Percentiles rank a stretch among this genome's conserved stretches.
phyloP scores from a whole-genome alignment of 1,140 invertebrate species.

The Drosophila suzukii region DNA sequence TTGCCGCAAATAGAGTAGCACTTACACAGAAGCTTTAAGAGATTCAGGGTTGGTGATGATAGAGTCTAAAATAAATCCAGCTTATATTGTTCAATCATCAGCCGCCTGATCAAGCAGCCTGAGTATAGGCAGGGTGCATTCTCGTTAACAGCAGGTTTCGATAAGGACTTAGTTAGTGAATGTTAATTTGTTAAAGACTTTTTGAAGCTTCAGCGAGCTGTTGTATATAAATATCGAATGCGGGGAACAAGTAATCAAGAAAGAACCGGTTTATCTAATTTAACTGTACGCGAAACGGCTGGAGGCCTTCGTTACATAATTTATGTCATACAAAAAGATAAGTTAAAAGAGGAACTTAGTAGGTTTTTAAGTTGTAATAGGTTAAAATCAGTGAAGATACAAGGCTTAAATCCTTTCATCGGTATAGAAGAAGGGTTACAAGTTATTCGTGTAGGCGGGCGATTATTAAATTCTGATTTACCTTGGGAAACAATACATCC shows the following conservation, averaged over 20 bases:
- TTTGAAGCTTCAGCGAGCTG: constrained; percentile 6
- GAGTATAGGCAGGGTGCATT: constrained; percentile 10
- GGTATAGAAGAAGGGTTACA: no score
- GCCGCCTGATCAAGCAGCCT: neutral
- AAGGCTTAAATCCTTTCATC: no score
- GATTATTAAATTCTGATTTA: no score
- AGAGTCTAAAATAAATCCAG: constrained; percentile 11
- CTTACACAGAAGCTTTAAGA: neutral
- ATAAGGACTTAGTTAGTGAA: neutral
- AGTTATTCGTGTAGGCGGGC: no score
- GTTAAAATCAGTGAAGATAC: neutral
- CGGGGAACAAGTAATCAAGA: neutral
- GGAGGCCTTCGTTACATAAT: constrained; percentile 13
- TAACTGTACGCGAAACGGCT: constrained; percentile 8
- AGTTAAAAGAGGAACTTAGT: constrained; percentile 2
- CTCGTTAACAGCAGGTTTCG: neutral
- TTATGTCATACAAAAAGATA: constrained; percentile 9
- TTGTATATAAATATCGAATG: constrained; percentile 10
- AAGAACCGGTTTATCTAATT: neutral
- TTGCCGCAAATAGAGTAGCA: no score
- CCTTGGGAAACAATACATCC: no score
- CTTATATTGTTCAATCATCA: neutral
- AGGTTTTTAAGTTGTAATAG: constrained; percentile 1
- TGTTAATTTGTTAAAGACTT: constrained; percentile 9
- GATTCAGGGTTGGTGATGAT: constrained; percentile 7